Conservation (phyloP, 2,113 vertebrate genomes). For the Petrocephalus microphthalmus region DNA sequence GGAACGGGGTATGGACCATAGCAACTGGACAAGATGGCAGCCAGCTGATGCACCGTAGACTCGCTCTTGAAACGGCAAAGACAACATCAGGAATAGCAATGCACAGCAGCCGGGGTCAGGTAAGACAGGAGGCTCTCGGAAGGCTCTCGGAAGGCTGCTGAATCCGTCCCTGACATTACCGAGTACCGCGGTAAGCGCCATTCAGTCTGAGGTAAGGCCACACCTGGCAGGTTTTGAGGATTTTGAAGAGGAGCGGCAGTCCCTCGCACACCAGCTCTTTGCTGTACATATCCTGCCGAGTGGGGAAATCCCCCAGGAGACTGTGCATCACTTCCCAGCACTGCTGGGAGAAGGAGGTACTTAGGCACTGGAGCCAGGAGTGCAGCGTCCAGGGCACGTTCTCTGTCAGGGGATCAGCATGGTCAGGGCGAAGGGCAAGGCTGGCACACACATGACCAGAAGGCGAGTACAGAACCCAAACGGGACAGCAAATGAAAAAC, state of each 20-base stretch:
- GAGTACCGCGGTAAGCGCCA: background rate
- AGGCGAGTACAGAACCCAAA: background rate
- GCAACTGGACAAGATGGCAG: slow-evolving; percentile 69
- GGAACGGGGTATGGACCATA: slow-evolving; percentile 72
- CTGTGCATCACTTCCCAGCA: slow-evolving; percentile 64
- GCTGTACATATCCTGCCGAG: slow-evolving; percentile 68
- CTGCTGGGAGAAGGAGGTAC: slow-evolving; percentile 62
- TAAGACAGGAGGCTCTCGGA: background rate
- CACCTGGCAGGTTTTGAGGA: slow-evolving; percentile 67
- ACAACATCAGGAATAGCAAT: slow-evolving; percentile 22
- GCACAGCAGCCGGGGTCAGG: slow-evolving; percentile 3
- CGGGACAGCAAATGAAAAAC: background rate
- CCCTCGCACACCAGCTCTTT: slow-evolving; percentile 69
- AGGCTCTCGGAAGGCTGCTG: background rate
- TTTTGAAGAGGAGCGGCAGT: slow-evolving; percentile 71
- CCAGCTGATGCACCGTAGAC: slow-evolving; percentile 67
- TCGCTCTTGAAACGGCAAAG: slow-evolving; percentile 57
- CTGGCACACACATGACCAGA: background rate
- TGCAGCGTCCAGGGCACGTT: slow-evolving; percentile 69
- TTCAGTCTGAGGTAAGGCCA: background rate
- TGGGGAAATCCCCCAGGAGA: slow-evolving; percentile 69
- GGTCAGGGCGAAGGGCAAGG: background rate
- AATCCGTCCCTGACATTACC: background rate
- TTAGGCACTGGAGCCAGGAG: slow-evolving; percentile 69
- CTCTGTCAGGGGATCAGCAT: slow-evolving; percentile 4